Base-by-base conservation (phyloP, 2,797 vertebrate genomes). In the Micropoecilia bifurca region DNA sequence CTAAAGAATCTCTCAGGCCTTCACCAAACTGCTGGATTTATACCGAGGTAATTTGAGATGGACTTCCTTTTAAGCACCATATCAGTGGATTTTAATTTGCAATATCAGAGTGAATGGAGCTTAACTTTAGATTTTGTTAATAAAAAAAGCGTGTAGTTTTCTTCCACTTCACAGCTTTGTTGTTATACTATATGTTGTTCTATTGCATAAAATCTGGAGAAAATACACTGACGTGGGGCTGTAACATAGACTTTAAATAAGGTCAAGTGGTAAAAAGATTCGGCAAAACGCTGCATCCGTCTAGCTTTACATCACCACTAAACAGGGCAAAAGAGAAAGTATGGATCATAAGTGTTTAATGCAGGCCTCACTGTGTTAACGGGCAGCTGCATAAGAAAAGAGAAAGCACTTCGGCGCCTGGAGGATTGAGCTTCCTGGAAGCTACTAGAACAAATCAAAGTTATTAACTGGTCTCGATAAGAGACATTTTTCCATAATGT, bases 331-430 rank as follows among this genome's bases (percentile, higher is more conserved):
- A 48, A 25, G 28, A 45, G 16, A 1, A n/a, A 36, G 41, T 3
- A 13, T 6, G 8, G 39, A 45, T 45, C n/a, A 71, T 71, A 30
- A 30, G 13, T 63, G 30, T 72, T 78, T 71, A 59, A 63, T 30
- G 6, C 43, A 36, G n/a, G 33, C 46, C 48, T 16, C 28, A 25
- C 30, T 71, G 33, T 7, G 57, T 66, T 55, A 55, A 80, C 72
- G 72, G 69, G 39, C 45, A 77, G 72, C 28, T 74, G 47, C 10
- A 20, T 53, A 3, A 55, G 18, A 73, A 3, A 28, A 48, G 47
- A 82, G n/a, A 63, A 80, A 63, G 59, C 68, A 80, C 50, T 57
- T 50, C n/a, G 71, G 43, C 9, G 25, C 28, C 75, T 73, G n/a
- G 39, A 79, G 22, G 73, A 77, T 28, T 28, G 10, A 73, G 33